Base-by-base conservation (phyloP, 2,113 vertebrate genomes). In the Phylloscopus trochiloides region DNA sequence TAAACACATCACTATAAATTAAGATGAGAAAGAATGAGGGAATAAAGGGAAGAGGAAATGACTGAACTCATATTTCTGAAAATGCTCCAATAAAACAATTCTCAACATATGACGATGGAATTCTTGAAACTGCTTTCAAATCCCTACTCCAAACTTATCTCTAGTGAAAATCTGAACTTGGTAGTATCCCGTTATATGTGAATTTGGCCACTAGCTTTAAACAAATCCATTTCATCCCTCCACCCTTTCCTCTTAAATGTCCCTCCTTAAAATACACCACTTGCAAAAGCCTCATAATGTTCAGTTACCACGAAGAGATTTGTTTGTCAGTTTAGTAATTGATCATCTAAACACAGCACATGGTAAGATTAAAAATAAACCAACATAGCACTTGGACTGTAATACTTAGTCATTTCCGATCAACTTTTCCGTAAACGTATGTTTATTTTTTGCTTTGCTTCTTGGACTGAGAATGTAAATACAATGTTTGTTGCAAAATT, bases 11-110 rank as follows among this genome's bases (percentile, higher is more conserved):
- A 32, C 26, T 92, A 55, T 48, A 87, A 87, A 65, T 74, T 45
- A 70, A 86, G 70, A 93, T 90, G 91, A 94, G 90, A 79, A 88
- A 86, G 68, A 86, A 80, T 86, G 65, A 89, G 31, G 61, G 40
- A 89, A 71, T 63, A 78, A 78, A 94, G 24, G 76, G 48, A 94
- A 94, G 61, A 86, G 92, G 92, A 96, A 89, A 94, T 95, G 65
- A 95, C 76, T 87, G 72, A 57, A 24, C 26, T 87, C 14, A 0
- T 61, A 32, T 50, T 92, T 92, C 80, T 94, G 80, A 91, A 89
- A 77, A 89, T 18, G 25, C 11, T 67, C 7, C 43, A 90, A 57
- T 71, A 57, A 94, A 96, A 73, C 47, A 81, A 57, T 77, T 94
- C 59, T 74, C 26, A 70, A 0, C 15, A 17, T 61, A 11, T 25